Conservation (phyloP, 2,888 invertebrate genomes). For the Micropterix aruncella region DNA sequence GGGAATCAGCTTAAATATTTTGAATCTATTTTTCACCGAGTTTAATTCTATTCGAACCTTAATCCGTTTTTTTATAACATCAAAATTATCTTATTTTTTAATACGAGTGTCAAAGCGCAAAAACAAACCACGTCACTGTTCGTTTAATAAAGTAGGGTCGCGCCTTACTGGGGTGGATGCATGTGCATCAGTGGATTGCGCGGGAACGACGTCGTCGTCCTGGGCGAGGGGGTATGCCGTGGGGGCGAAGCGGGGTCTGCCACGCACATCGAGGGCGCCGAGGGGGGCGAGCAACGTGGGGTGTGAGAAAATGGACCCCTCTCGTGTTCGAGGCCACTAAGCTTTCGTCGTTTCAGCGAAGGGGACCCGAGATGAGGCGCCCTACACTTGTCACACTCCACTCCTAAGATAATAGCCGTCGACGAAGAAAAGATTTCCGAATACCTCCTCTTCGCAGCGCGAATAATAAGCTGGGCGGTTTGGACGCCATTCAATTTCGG, state of each 20-base stretch:
- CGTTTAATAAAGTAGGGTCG: constrained; percentile 11
- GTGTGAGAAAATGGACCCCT: constrained; percentile 4
- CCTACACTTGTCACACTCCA: background rate
- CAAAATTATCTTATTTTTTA: too few relatives aligned
- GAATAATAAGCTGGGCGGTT: too few relatives aligned
- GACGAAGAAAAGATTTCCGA: background rate
- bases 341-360: background rate
- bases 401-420: background rate
- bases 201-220: background rate
- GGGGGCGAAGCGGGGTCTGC: constrained; percentile 1
- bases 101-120: too few relatives aligned
- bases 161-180: constrained; percentile 9
- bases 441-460: too few relatives aligned
- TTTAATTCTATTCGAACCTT: too few relatives aligned
- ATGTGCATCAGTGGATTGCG: constrained; percentile 9
- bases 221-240: background rate
- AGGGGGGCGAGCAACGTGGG: constrained; percentile 1
- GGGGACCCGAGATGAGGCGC: background rate
- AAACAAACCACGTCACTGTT: constrained; percentile 7
- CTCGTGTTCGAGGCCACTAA: constrained; percentile 4
- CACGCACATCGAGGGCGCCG: background rate
- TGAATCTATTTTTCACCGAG: too few relatives aligned
- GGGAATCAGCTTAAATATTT: too few relatives aligned
- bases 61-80: too few relatives aligned
- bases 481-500: too few relatives aligned